Percentiles rank a stretch among this genome's conserved stretches.
phyloP scores from a whole-genome alignment of 2,797 vertebrate species.

The Gallinago nigripennis region DNA sequence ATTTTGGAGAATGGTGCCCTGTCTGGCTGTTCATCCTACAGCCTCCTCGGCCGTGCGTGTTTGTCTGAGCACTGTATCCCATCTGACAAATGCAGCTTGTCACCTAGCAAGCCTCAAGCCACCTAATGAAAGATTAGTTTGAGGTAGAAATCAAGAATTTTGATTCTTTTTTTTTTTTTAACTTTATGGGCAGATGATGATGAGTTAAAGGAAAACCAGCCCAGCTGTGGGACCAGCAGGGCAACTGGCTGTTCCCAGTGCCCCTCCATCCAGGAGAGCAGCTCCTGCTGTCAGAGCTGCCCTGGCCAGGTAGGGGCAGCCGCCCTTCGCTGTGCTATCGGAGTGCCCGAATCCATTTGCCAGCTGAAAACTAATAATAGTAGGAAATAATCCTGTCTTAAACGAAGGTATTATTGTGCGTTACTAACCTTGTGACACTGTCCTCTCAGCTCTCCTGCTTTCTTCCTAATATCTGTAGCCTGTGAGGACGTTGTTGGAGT shows the following conservation, averaged over 20 bases:
- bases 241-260: background rate
- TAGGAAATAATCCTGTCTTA: background rate
- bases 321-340: background rate
- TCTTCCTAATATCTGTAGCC: background rate
- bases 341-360: background rate
- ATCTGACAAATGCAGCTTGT: background rate
- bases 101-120: background rate
- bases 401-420: background rate
- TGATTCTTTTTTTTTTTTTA: background rate
- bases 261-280: background rate
- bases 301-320: background rate
- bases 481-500: background rate
- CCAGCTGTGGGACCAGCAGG: background rate
- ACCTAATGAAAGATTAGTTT: background rate
- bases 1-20: background rate
- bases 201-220: background rate
- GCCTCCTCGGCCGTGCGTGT: accelerated
- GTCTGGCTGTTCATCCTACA: background rate
- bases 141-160: background rate
- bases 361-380: background rate
- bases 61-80: background rate
- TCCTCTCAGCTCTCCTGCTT: background rate
- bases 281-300: background rate
- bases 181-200: background rate
- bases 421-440: background rate